phyloP scores from a whole-genome alignment of 1,140 invertebrate species.

The Oncopodura yosiiana region DNA sequence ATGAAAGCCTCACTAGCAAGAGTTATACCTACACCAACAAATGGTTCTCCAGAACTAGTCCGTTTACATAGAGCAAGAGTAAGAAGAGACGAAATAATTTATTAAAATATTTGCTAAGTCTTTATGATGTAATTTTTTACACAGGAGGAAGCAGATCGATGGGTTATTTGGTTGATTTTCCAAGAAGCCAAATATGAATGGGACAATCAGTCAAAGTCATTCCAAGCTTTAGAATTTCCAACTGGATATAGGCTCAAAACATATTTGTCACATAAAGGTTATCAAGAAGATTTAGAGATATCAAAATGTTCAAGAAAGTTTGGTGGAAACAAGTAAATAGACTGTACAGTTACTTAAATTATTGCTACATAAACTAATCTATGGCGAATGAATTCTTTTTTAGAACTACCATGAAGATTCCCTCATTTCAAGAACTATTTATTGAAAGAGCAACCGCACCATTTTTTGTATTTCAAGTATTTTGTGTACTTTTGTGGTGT shows the following conservation, averaged over 20 bases:
- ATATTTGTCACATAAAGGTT: conserved; percentile 81
- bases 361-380: background rate
- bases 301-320: conserved; percentile 63
- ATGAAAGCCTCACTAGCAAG: conserved; percentile 70
- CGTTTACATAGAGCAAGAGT: conserved; percentile 57
- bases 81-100: conserved; percentile 25
- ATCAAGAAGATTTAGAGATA: conserved; percentile 68
- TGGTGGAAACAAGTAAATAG: conserved; percentile 77
- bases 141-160: conserved; percentile 38
- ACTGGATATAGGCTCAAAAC: conserved; percentile 56
- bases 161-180: conserved; percentile 70
- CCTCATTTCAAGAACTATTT: conserved; percentile 93
- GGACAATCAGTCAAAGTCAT: conserved; percentile 65
- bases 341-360: background rate
- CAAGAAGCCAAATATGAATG: conserved; percentile 96
- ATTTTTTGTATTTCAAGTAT: conserved; percentile 76
- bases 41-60: conserved; percentile 92
- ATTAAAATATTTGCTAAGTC: background rate
- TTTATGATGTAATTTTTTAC: conserved; percentile 28
- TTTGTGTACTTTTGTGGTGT: conserved; percentile 97
- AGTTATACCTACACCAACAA: conserved; percentile 92
- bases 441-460: conserved; percentile 95
- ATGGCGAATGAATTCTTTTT: conserved; percentile 25
- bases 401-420: conserved; percentile 80
- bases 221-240: conserved; percentile 73